A percentile compares a stretch with the other conserved stretches of the same genome.
Evolutionary conservation across 2,113 vertebrate species (phyloP).

Genomic region (Pipra filicauda): DNA sequence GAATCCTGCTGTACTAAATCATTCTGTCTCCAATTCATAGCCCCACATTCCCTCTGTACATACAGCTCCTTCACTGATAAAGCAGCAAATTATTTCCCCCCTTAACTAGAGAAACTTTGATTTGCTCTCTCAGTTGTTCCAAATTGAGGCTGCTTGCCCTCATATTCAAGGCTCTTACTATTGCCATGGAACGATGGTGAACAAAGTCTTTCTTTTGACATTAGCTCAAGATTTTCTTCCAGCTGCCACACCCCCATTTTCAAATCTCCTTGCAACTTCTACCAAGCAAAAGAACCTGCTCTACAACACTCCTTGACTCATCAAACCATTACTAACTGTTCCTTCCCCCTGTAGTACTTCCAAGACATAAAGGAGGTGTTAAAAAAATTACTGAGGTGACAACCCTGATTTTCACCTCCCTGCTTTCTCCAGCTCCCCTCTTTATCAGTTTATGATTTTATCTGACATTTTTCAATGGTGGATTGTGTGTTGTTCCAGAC

Average conservation of each 20-base stretch:
- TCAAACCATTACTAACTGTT: not conserved
- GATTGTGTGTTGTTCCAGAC: not conserved
- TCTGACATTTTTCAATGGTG: not conserved
- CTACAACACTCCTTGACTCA: accelerated
- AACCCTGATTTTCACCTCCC: not conserved
- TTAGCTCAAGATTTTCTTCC: not conserved
- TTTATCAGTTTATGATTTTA: not conserved
- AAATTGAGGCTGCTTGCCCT: not conserved
- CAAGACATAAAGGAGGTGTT: not conserved
- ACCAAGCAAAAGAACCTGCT: not conserved
- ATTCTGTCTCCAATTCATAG: slow-evolving; percentile 27
- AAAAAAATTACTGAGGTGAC: not conserved
- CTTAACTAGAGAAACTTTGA: not conserved
- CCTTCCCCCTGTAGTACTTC: not conserved
- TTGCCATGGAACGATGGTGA: not conserved
- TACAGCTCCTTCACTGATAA: not conserved
- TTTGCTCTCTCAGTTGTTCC: not conserved
- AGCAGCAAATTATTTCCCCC: slow-evolving; percentile 4
- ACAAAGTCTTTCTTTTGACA: not conserved
- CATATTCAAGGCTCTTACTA: not conserved
- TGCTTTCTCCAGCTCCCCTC: not conserved
- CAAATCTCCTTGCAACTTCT: not conserved
- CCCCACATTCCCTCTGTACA: not conserved
- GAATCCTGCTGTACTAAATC: slow-evolving; percentile 40
- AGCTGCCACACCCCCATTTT: not conserved